These are phyloP conservation scores for Loriculus beryllinus DNA, from an alignment of 2,797 vertebrate species.

Conservation along the genomic window DNA sequence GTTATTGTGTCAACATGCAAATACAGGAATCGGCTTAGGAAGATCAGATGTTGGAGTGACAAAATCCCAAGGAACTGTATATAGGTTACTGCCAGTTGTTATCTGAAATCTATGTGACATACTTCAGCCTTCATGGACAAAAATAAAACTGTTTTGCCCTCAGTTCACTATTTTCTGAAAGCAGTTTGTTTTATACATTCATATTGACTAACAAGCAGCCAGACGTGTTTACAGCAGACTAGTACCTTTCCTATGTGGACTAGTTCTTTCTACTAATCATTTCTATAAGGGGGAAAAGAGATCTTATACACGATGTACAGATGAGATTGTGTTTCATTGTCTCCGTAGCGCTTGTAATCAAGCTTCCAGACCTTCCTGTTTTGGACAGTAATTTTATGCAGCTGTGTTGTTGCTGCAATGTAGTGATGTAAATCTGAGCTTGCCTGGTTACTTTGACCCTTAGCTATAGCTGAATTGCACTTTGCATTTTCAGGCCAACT, in stretches of 20 bases:
- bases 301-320: neutral
- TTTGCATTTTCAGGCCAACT: neutral
- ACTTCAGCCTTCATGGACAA: neutral
- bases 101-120: neutral
- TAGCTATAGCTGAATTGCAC: neutral
- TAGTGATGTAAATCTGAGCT: constrained; percentile 2
- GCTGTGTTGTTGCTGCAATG: constrained; percentile 16
- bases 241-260: neutral
- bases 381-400: constrained; percentile 52
- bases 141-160: neutral
- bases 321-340: constrained; percentile 5
- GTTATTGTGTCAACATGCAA: neutral
- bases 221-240: neutral
- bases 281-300: neutral
- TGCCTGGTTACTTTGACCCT: constrained; percentile 19
- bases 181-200: neutral
- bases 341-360: constrained; percentile 29
- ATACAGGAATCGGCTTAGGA: neutral
- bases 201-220: neutral
- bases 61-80: neutral
- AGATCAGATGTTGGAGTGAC: neutral
- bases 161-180: neutral
- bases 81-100: neutral
- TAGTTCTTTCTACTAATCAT: neutral
- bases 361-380: constrained; percentile 45